Evolutionary conservation across 2,797 vertebrate genomes (phyloP).

Genomic region (Notoglanidium macrostoma): DNA sequence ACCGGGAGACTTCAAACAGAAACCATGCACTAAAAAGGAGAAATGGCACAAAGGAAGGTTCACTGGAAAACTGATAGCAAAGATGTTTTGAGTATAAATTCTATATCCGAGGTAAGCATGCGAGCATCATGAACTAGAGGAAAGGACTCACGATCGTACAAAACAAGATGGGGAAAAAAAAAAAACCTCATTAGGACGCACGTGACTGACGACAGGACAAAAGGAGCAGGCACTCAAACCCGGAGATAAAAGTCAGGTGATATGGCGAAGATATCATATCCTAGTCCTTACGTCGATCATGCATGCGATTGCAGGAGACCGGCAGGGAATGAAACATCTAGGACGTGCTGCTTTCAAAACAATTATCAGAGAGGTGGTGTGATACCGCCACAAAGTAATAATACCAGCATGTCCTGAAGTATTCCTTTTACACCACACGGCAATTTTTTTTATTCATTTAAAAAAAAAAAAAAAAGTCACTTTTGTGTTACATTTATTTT

Average conservation of each 20-base stretch:
- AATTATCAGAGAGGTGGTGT: not conserved
- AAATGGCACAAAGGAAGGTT: not conserved
- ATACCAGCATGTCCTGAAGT: not conserved
- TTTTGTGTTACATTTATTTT: not conserved
- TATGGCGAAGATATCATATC: not conserved
- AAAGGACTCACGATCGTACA: not conserved
- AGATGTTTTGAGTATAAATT: not conserved
- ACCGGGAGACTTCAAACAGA: not conserved
- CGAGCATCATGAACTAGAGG: not conserved
- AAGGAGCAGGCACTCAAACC: not conserved
- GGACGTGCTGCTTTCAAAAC: not conserved
- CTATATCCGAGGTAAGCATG: not conserved
- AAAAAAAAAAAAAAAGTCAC: no score
- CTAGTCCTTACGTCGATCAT: not conserved
- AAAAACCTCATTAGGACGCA: not conserved
- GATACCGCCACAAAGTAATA: not conserved
- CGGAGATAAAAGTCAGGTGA: not conserved
- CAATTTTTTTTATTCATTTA: not conserved
- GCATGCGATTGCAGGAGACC: not conserved
- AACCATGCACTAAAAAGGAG: not conserved
- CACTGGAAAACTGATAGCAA: not conserved
- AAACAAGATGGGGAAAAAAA: not conserved
- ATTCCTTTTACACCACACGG: not conserved
- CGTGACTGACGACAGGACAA: not conserved
- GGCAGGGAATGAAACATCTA: not conserved